Evolutionary conservation across 2,888 invertebrate genomes (phyloP), one percentile per base, ranked within the genome.

Genomic region (Drosophila picticornis): DNA sequence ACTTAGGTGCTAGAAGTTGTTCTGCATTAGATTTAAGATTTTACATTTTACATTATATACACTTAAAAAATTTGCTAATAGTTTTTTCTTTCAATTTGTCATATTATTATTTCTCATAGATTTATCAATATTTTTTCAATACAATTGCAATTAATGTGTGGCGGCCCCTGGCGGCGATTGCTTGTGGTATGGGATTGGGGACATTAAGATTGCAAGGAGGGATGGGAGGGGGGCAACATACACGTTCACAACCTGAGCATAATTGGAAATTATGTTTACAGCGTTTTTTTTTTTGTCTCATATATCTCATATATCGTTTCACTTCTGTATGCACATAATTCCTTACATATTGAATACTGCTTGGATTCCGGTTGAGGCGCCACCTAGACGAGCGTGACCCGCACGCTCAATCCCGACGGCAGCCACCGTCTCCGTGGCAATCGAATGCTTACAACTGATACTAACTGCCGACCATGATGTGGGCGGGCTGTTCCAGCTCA

Each of bases 391-490:
- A 55, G 62, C 84, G 74, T 72, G 86, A 75, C 88, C 88, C 40
- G 88, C 84, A 88, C 78, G 86, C 71, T 65, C 61, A 62, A 40
- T 57, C 60, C 80, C 63, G 36, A 53, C 56, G 76, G 63, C 71
- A 46, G 40, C 48, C 53, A 22, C 40, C 43, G 43, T 66, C 52
- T 52, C 60, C 58, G 56, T 40, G 38, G 58, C 57, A 58, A 40
- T 72, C 58, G 10, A 38, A 64, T 51, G 66, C 72, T 91, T 91
- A 92, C 91, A 92, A 88, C 89, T 92, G 92, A 93, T 93, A 93
- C 94, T 94, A 94, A 93, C 94, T 93, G 82, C 94, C 94, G 72
- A 94, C 94, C 91, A 94, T 93, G 74, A 94, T 94, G 88, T 94
- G 94, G 92, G 94, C 94, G 69, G 94, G 94, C 81, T 94, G 92